A percentile compares a stretch with the other conserved stretches of the same genome.
Evolutionary conservation across 2,797 vertebrate species (phyloP).

Genomic region (Carduelis carduelis): DNA sequence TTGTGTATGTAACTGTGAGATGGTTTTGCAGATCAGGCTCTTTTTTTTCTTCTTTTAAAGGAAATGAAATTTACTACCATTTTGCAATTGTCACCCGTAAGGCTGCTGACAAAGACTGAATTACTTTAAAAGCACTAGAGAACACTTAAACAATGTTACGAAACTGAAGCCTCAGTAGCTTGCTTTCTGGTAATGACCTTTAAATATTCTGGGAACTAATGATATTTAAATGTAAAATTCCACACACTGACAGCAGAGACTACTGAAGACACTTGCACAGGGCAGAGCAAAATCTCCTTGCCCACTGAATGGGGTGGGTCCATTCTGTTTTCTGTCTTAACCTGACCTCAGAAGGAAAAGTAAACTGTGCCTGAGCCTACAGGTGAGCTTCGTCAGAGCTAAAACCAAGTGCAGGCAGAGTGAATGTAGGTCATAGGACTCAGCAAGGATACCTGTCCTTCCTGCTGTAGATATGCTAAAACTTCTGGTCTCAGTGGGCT

Average conservation of each 20-base stretch:
- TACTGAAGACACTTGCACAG: not conserved
- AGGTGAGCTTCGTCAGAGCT: not conserved
- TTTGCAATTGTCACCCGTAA: not conserved
- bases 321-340: not conserved
- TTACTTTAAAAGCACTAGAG: not conserved
- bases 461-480: not conserved
- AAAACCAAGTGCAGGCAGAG: not conserved
- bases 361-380: not conserved
- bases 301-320: not conserved
- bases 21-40: not conserved
- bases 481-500: not conserved
- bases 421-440: accelerated
- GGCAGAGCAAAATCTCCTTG: not conserved
- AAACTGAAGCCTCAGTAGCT: not conserved
- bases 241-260: not conserved
- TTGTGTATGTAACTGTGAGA: not conserved
- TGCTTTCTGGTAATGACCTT: not conserved
- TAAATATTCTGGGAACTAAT: not conserved
- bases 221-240: not conserved
- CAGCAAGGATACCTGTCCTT: accelerated
- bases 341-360: not conserved
- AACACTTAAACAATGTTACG: not conserved
- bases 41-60: not conserved
- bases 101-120: not conserved
- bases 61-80: not conserved